Percentiles rank a stretch among this genome's conserved stretches.
Evolutionary conservation across 2,888 invertebrate species (phyloP).

Genomic region (Anthoptus insignis): DNA sequence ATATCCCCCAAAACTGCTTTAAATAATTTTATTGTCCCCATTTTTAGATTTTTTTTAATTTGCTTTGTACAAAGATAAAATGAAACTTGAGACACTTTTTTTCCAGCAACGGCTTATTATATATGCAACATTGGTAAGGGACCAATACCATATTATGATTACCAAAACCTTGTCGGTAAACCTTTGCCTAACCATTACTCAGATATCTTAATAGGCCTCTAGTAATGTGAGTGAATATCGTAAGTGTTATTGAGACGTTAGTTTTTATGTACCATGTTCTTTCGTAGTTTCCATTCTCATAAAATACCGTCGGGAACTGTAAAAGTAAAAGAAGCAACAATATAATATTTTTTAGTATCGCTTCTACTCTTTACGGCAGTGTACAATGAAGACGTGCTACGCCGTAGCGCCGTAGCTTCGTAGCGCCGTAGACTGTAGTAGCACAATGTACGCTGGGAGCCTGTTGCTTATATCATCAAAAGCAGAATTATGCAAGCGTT

Average conservation of each 20-base stretch:
- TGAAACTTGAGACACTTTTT: too few species aligned
- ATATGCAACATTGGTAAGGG: too few species aligned
- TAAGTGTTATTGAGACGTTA: background rate
- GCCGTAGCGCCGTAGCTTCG: conserved; percentile 12
- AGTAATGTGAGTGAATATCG: background rate
- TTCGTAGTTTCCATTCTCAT: background rate
- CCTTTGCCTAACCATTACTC: too few species aligned
- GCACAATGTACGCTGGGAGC: conserved; percentile 21
- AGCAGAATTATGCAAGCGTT: conserved; percentile 61
- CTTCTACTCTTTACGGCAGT: background rate
- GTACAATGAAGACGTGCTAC: conserved; percentile 28
- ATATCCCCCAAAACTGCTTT: too few species aligned
- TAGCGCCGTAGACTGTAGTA: conserved; percentile 13
- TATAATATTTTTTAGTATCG: conserved; percentile 12
- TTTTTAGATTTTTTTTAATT: too few species aligned
- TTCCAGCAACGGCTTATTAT: too few species aligned
- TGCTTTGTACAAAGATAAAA: too few species aligned
- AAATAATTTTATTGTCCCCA: too few species aligned
- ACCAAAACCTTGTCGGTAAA: too few species aligned
- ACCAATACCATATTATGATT: too few species aligned
- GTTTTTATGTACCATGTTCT: background rate
- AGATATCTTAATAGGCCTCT: too few species aligned
- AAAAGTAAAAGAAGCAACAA: background rate
- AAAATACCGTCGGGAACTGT: background rate
- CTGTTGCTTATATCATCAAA: conserved; percentile 32